A percentile compares a stretch with the other conserved stretches of the same genome.
phyloP scores from a whole-genome alignment of 2,113 vertebrate species.

The Tenrec ecaudatus region DNA sequence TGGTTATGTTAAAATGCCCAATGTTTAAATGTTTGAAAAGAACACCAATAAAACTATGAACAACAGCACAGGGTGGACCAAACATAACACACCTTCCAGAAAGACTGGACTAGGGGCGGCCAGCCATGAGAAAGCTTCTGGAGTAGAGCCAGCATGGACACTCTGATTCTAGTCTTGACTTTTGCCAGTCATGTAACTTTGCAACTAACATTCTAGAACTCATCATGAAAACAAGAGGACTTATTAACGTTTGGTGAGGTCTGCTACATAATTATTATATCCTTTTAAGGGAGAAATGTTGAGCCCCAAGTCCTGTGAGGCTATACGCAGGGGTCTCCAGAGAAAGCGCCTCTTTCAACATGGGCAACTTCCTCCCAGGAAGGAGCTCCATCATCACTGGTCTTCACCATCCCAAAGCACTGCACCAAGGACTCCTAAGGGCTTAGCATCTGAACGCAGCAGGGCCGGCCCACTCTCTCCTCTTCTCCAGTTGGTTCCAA shows the following conservation, averaged over 20 bases:
- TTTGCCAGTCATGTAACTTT: not conserved
- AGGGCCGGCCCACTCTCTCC: too few relatives aligned
- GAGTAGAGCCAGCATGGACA: not conserved
- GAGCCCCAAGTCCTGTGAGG: not conserved
- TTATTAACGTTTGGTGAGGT: not conserved
- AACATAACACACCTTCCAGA: not conserved
- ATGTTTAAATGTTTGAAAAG: slow-evolving; percentile 14
- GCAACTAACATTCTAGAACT: not conserved
- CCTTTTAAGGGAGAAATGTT: not conserved
- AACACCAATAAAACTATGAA: not conserved
- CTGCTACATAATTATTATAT: not conserved
- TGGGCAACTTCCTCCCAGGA: not conserved
- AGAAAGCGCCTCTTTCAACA: too few relatives aligned
- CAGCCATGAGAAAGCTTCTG: not conserved
- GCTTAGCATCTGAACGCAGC: too few relatives aligned
- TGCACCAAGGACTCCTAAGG: too few relatives aligned
- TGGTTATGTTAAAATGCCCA: not conserved
- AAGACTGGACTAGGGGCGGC: not conserved
- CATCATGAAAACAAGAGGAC: slow-evolving; percentile 4
- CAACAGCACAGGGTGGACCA: not conserved
- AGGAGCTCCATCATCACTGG: too few relatives aligned
- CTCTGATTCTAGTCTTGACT: not conserved
- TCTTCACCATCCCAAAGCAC: too few relatives aligned
- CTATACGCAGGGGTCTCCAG: too few relatives aligned
- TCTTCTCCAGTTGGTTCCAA: too few relatives aligned